Base-by-base conservation (phyloP, 1,140 invertebrate species). In the Camponotus pennsylvanicus region DNA sequence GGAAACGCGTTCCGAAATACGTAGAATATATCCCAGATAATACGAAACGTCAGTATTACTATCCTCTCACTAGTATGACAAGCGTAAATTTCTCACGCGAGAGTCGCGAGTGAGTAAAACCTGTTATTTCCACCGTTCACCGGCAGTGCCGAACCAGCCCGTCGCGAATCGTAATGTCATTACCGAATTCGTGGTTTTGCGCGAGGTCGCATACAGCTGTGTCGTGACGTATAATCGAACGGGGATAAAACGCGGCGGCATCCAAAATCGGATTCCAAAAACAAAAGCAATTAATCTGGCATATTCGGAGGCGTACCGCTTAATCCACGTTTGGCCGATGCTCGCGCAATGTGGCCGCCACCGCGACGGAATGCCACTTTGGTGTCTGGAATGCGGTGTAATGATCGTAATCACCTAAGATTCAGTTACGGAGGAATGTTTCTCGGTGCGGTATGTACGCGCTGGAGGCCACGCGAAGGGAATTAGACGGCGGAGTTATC, bases 311-410 rank as follows among this genome's bases (percentile, higher is more conserved):
- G 79, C 64, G 55, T 71, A 92, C 90, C 88, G 91, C 90, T 93
- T 92, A 92, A 93, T 91, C 85, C 80, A 90, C 86, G 89, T 92
- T 92, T 90, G 86, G 90, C 88, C 91, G 88, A 93, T 93, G 88
- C 87, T 93, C 86, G 92, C 89, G 86, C 92, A 91, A 93, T 93
- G 92, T 92, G 86, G 91, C 89, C 88, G 89, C 86, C 86, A 82
- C 85, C 89, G 86, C 90, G 88, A 89, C 86, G 91, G 90, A 92
- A 93, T 93, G 88, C 90, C 93, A 92, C 92, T 93, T 93, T 90
- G 88, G 91, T 92, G 92, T 89, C 86, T 91, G 91, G 92, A 93
- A 93, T 93, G 90, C 85, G 91, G 89, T 92, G 89, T 92, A 93
- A 93, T 90, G 88, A 93, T 93, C 93, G 90, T 92, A 91, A 92